A percentile compares a stretch with the other conserved stretches of the same genome.
phyloP scores from a whole-genome alignment of 2,113 vertebrate genomes.

The Macrotus californicus region DNA sequence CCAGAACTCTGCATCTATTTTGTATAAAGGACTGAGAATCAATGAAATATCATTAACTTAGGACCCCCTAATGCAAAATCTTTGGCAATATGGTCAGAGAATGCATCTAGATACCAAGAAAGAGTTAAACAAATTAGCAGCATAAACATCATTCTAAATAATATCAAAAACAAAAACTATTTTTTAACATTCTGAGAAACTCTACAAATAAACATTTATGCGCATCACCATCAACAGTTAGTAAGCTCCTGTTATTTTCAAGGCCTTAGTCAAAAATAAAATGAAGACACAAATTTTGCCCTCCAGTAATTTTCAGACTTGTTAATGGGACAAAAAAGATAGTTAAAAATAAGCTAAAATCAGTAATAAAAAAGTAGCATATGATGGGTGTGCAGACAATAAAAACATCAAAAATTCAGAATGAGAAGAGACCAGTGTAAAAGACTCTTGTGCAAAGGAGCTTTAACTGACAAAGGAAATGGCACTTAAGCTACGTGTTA shows the following conservation, averaged over 20 bases:
- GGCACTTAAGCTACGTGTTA: background rate
- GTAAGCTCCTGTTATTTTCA: background rate
- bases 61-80: background rate
- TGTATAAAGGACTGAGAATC: background rate
- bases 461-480: slow-evolving; percentile 24
- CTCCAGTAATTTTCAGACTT: slow-evolving; percentile 25
- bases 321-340: background rate
- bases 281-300: background rate
- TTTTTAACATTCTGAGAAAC: slow-evolving; percentile 45
- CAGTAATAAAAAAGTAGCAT: background rate
- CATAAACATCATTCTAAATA: slow-evolving; percentile 16
- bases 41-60: background rate
- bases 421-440: background rate
- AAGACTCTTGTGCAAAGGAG: background rate
- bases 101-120: background rate
- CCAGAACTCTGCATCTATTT: background rate
- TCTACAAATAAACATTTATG: background rate
- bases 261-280: background rate
- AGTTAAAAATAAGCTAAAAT: slow-evolving; percentile 47
- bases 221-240: slow-evolving; percentile 8
- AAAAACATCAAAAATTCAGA: slow-evolving; percentile 22
- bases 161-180: slow-evolving; percentile 17
- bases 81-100: background rate
- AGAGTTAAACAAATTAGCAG: slow-evolving; percentile 9
- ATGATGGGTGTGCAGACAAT: background rate